Base-by-base conservation (phyloP, 2,797 vertebrate genomes). In the Rhynchonycteris naso region DNA sequence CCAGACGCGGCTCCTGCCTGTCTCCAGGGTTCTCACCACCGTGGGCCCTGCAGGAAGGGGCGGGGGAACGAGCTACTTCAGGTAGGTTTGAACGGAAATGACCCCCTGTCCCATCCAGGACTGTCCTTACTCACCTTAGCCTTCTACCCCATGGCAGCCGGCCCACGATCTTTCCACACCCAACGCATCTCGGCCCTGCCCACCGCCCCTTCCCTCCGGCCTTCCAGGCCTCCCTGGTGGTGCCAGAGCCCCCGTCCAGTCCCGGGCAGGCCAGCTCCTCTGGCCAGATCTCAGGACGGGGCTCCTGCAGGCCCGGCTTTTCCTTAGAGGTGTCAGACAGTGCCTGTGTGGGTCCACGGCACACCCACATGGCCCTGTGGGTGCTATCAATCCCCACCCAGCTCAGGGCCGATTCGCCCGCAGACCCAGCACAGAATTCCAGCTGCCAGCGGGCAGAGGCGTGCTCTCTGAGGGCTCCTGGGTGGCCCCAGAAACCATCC, bases 1-100 rank as follows among this genome's bases (percentile, higher is more conserved):
- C 21, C 19, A 5, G n/a, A 30, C 1, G 0, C 1, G 52, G 24
- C 7, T 22, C 52, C 16, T 50, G 65, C 43, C 43, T 15, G 0
- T 2, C 33, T 61, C 0, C 2, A 18, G 43, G 47, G 2, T 7
- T 59, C 11, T 21, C 33, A 2, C 7, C 6, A 47, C 43, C 5
- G 1, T 13, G 33, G 47, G 5, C 30, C 22, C 58, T 22, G 33
- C 75, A 56, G 91, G 16, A 16, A 81, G 12, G 28, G 21, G 38
- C 50, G 28, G 12, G 28, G 21, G 38, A 58, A 24, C 4, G 38
- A 50, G 28, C 24, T 15, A 5, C n/a, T 33, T 7, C 19, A 52
- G 58, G 58, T n/a, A 19, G 18, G 26, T 69, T 19, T 58, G 50
- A 68, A 52, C 24, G 54, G 26, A 56, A 22, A 18, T 22, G 2